phyloP scores from a whole-genome alignment of 2,888 invertebrate genomes.

The Xestia rhomboidea region DNA sequence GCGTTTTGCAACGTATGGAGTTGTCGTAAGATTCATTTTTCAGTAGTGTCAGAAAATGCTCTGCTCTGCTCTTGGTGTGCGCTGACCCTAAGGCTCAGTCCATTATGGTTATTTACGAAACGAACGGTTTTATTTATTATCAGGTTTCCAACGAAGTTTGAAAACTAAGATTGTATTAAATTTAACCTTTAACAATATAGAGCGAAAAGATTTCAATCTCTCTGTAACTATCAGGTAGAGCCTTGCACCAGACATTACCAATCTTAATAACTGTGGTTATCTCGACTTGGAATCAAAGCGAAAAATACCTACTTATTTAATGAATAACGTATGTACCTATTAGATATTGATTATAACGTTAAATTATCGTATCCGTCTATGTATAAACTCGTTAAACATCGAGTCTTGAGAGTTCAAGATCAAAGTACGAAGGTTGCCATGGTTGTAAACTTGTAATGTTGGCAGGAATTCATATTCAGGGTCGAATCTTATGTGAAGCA shows the following conservation, averaged over 20 bases:
- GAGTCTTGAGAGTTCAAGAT: slow-evolving; percentile 41
- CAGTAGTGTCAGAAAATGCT: no score
- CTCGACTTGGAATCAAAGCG: slow-evolving; percentile 24
- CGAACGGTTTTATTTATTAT: not conserved
- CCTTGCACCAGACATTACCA: slow-evolving; percentile 34
- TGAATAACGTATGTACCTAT: not conserved
- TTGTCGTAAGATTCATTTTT: no score
- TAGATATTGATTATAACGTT: slow-evolving; percentile 16
- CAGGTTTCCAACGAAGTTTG: not conserved
- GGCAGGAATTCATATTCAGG: slow-evolving; percentile 24
- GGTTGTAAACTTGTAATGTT: slow-evolving; percentile 1
- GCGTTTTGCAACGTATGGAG: no score
- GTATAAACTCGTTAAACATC: not conserved
- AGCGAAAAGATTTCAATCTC: slow-evolving; percentile 30
- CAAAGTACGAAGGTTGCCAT: slow-evolving; percentile 47
- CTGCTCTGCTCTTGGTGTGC: no score
- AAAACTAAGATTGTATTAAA: slow-evolving; percentile 5
- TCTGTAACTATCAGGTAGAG: slow-evolving; percentile 29
- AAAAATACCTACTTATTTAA: slow-evolving; percentile 24
- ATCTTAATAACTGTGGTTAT: slow-evolving; percentile 44
- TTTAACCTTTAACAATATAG: slow-evolving; percentile 25
- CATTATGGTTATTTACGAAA: not conserved
- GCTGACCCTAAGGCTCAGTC: not conserved
- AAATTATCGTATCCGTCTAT: slow-evolving; percentile 2
- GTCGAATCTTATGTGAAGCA: slow-evolving; percentile 16